phyloP scores from a whole-genome alignment of 2,113 vertebrate species.

The Galeopterus variegatus region DNA sequence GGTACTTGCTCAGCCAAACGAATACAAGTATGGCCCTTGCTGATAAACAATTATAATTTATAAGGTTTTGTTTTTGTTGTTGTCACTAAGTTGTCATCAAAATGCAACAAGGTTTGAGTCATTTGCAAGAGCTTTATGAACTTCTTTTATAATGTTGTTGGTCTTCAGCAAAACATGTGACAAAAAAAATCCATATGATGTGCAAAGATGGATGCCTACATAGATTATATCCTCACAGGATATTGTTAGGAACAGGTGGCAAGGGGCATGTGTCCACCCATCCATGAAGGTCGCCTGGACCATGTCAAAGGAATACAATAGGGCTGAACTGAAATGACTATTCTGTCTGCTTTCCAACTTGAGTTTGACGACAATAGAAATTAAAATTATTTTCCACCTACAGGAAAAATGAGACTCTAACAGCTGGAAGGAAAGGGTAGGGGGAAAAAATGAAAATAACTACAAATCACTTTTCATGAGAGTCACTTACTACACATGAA shows the following conservation, averaged over 20 bases:
- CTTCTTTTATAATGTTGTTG: background rate
- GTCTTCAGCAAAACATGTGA: background rate
- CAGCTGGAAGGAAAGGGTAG: slow-evolving; percentile 38
- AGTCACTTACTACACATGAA: slow-evolving; percentile 56
- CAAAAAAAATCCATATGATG: background rate
- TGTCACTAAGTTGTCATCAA: background rate
- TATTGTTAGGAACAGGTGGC: background rate
- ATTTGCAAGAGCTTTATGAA: slow-evolving; percentile 16
- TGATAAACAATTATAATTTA: background rate
- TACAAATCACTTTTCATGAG: slow-evolving; percentile 63
- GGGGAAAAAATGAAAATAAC: slow-evolving; percentile 68
- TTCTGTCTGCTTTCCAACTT: background rate
- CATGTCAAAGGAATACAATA: background rate
- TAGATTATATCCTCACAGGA: background rate
- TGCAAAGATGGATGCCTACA: background rate
- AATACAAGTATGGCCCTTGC: background rate
- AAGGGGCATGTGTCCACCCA: background rate
- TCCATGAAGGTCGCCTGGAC: background rate
- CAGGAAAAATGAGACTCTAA: slow-evolving; percentile 3
- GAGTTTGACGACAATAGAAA: slow-evolving; percentile 44
- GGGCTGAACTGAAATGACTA: background rate
- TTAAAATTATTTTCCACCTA: slow-evolving; percentile 57
- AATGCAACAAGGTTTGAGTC: background rate
- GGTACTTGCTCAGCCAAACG: background rate
- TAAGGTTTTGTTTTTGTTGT: background rate